These are phyloP conservation scores for Lophochroa leadbeateri DNA, from an alignment of 2,113 vertebrate species.

Conservation along the genomic window DNA sequence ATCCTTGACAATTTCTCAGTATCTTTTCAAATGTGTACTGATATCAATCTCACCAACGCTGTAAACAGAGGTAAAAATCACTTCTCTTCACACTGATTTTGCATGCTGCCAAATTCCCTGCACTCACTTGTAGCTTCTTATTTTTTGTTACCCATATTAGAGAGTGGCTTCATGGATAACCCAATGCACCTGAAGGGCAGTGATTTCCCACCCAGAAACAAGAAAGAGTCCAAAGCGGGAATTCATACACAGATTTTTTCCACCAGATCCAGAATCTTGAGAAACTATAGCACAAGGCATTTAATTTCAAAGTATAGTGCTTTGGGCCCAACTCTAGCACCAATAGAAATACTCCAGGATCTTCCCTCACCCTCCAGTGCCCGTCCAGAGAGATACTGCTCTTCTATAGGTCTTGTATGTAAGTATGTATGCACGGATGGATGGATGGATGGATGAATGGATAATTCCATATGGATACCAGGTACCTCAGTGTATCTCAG, in stretches of 20 bases:
- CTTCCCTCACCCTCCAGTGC: background rate
- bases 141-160: background rate
- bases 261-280: background rate
- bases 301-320: background rate
- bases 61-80: slow-evolving; percentile 31
- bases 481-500: background rate
- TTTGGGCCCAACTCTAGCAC: background rate
- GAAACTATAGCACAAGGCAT: background rate
- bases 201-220: background rate
- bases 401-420: background rate
- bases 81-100: background rate
- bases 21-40: slow-evolving; percentile 23
- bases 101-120: background rate
- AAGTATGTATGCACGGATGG: background rate
- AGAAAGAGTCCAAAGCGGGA: background rate
- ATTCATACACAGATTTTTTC: background rate
- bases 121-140: background rate
- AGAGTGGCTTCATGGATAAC: background rate
- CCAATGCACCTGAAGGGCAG: background rate
- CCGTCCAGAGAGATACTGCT: background rate
- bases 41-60: slow-evolving; percentile 3
- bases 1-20: slow-evolving; percentile 41
- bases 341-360: background rate
- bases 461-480: background rate
- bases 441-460: background rate